These are phyloP conservation scores for Aldrovandia affinis DNA, from an alignment of 2,797 vertebrate species.

Conservation along the genomic window DNA sequence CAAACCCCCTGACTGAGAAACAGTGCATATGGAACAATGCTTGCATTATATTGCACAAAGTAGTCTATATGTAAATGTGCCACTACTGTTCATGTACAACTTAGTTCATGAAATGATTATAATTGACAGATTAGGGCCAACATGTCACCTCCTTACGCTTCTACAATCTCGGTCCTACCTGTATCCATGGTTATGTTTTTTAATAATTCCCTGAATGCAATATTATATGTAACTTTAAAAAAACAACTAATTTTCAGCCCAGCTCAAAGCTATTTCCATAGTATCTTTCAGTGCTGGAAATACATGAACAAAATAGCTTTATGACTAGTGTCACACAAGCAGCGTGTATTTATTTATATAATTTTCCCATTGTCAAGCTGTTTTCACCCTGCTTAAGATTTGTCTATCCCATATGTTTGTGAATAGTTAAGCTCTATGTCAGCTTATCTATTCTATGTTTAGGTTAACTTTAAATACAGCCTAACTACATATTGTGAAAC, in stretches of 20 bases:
- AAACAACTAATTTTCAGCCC: neutral
- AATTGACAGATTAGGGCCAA: neutral
- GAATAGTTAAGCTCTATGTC: too few species aligned
- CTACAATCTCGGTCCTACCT: neutral
- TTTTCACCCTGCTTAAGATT: too few species aligned
- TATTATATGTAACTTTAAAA: neutral
- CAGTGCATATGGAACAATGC: neutral
- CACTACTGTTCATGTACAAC: neutral
- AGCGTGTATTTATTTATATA: too few species aligned
- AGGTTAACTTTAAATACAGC: too few species aligned
- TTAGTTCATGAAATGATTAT: neutral
- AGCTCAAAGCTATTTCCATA: conserved; percentile 6
- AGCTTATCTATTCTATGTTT: too few species aligned
- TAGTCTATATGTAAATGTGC: neutral
- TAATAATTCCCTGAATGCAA: conserved; percentile 5
- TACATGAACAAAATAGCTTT: neutral
- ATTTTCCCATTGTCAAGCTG: too few species aligned
- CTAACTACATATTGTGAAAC: too few species aligned
- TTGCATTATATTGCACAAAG: neutral
- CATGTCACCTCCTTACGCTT: neutral
- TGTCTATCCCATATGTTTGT: too few species aligned
- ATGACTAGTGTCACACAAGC: neutral
- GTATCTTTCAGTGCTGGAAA: neutral
- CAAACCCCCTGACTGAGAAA: neutral
- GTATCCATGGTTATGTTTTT: neutral